Conservation (phyloP, 1,140 invertebrate genomes). For the Drosophila ohnishii region DNA sequence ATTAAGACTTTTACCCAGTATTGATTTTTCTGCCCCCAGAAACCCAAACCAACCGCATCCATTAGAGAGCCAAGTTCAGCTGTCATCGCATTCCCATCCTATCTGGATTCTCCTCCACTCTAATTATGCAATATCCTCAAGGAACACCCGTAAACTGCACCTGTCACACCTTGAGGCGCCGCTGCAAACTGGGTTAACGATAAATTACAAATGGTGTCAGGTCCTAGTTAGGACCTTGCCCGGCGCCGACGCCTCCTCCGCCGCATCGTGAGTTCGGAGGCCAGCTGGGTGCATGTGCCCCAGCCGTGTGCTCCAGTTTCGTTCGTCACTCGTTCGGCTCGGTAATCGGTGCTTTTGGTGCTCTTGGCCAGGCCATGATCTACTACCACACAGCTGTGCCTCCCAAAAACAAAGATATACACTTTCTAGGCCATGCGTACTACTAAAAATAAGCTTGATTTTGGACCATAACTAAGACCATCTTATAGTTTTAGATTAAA, state of each 20-base stretch:
- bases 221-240: slow-evolving; percentile 69
- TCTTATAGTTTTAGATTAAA: no score
- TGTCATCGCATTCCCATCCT: slow-evolving; percentile 10
- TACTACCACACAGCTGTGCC: slow-evolving; percentile 68
- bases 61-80: slow-evolving; percentile 9
- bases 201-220: slow-evolving; percentile 75
- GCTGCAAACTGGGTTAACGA: slow-evolving; percentile 73
- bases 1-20: slow-evolving; percentile 40
- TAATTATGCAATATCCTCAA: slow-evolving; percentile 63
- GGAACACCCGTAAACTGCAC: slow-evolving; percentile 46
- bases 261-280: slow-evolving; percentile 36
- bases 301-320: slow-evolving; percentile 60
- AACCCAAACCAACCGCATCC: neutral
- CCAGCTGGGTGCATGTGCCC: slow-evolving; percentile 64
- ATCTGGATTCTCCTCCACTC: slow-evolving; percentile 17
- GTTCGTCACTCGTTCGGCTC: slow-evolving; percentile 19
- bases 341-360: slow-evolving; percentile 22
- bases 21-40: slow-evolving; percentile 8
- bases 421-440: neutral
- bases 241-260: neutral
- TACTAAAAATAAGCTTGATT: neutral
- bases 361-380: slow-evolving; percentile 70
- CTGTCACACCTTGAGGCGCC: slow-evolving; percentile 41
- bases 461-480: no score
- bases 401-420: slow-evolving; percentile 10